Percentiles rank a stretch among this genome's conserved stretches.
These are phyloP conservation scores for Cetoscarus ocellatus DNA, from an alignment of 2,797 vertebrate genomes.

Conservation along the genomic window DNA sequence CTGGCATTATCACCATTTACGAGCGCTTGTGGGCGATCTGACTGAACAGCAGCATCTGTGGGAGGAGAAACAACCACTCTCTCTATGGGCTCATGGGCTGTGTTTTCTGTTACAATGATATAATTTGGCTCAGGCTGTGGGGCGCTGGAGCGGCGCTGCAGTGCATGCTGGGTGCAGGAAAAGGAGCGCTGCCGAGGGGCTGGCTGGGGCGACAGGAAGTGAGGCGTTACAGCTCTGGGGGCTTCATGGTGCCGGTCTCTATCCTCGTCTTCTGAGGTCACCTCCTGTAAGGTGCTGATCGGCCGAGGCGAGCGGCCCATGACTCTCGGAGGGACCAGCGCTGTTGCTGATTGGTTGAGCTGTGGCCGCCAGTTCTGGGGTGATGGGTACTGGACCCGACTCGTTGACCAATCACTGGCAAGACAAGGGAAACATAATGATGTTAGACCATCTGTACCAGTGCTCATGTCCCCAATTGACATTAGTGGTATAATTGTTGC, in stretches of 20 bases:
- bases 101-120: conserved; percentile 69
- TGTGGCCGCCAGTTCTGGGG: conserved; percentile 84
- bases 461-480: too few species aligned
- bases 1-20: conserved; percentile 6
- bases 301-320: conserved; percentile 84
- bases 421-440: conserved; percentile 31
- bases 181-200: conserved; percentile 85
- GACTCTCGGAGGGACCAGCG: conserved; percentile 85
- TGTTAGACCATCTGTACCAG: not conserved
- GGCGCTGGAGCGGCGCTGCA: conserved; percentile 80
- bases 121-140: conserved; percentile 79
- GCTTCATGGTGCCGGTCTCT: conserved; percentile 77
- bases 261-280: conserved; percentile 88
- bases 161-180: conserved; percentile 86
- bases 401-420: conserved; percentile 81
- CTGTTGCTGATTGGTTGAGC: conserved; percentile 84
- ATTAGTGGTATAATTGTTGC: too few species aligned
- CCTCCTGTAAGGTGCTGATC: conserved; percentile 88
- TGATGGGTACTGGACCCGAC: conserved; percentile 74
- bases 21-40: conserved; percentile 45
- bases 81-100: conserved; percentile 74
- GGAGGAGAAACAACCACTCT: conserved; percentile 67
- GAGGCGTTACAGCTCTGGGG: conserved; percentile 74
- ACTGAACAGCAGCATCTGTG: conserved; percentile 48
- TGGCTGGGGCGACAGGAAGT: conserved; percentile 85